A percentile compares a stretch with the other conserved stretches of the same genome.
Evolutionary conservation across 2,888 invertebrate species (phyloP).

Genomic region (Odontomyia ornata): DNA sequence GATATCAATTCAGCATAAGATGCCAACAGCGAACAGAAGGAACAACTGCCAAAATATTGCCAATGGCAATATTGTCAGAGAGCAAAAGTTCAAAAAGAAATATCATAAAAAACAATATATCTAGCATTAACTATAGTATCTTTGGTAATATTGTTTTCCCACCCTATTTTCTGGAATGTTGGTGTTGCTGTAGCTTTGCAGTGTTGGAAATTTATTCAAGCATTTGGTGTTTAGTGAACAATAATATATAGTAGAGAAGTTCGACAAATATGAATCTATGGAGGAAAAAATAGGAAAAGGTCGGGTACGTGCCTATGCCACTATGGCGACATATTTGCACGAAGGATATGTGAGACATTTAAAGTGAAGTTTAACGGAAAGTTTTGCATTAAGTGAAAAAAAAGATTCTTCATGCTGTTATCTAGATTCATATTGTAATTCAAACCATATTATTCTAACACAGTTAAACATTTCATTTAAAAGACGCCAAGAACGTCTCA

Average conservation of each 20-base stretch:
- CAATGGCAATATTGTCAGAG: constrained; percentile 39
- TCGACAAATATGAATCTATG: constrained; percentile 46
- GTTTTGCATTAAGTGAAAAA: too few relatives aligned
- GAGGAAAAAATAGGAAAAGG: constrained; percentile 42
- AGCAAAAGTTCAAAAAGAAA: constrained; percentile 48
- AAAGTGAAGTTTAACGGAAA: too few relatives aligned
- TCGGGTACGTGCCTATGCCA: constrained; percentile 49
- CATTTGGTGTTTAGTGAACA: constrained; percentile 23
- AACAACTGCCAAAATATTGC: constrained; percentile 22
- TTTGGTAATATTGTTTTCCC: constrained; percentile 5
- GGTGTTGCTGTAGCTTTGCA: neutral
- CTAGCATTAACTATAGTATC: constrained; percentile 12
- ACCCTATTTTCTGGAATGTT: constrained; percentile 4
- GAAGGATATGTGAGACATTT: neutral
- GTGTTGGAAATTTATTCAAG: neutral
- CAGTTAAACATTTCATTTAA: too few relatives aligned
- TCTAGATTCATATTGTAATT: too few relatives aligned
- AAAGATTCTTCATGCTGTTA: too few relatives aligned
- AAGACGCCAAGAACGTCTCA: too few relatives aligned
- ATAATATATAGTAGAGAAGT: constrained; percentile 36
- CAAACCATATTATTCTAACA: too few relatives aligned
- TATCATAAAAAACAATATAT: constrained; percentile 48
- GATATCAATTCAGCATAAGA: neutral
- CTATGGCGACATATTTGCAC: constrained; percentile 46
- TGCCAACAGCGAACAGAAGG: neutral